A percentile compares a stretch with the other conserved stretches of the same genome.
phyloP scores from a whole-genome alignment of 2,113 vertebrate species.

The Esox niger region DNA sequence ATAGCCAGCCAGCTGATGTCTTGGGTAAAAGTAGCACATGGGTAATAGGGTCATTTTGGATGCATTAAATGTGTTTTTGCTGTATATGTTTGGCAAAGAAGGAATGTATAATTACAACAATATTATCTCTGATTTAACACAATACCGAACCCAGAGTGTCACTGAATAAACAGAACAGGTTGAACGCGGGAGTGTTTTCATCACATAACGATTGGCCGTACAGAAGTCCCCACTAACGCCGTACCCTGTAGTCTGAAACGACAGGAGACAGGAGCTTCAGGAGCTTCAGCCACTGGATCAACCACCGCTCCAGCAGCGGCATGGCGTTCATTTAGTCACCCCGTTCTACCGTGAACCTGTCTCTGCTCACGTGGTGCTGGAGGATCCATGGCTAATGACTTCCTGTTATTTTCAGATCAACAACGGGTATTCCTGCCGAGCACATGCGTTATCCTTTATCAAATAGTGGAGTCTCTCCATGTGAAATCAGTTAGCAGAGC shows the following conservation, averaged over 20 bases:
- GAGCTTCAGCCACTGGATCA: background rate
- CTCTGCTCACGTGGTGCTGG: background rate
- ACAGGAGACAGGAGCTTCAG: too few relatives aligned
- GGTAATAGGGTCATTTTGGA: too few relatives aligned
- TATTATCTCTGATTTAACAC: too few relatives aligned
- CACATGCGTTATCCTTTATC: background rate
- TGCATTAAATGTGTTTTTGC: too few relatives aligned
- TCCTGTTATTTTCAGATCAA: background rate
- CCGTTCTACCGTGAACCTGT: background rate
- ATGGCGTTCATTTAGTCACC: background rate
- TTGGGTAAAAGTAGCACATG: background rate
- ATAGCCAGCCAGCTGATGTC: background rate
- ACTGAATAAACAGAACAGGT: too few relatives aligned
- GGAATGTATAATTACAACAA: too few relatives aligned
- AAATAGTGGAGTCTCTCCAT: background rate
- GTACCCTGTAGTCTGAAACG: background rate
- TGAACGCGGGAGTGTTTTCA: too few relatives aligned
- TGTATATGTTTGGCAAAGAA: too few relatives aligned
- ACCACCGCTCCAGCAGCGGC: background rate
- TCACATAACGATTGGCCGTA: background rate
- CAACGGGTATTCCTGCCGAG: background rate
- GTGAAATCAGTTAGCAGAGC: conserved; percentile 4
- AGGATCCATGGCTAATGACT: background rate
- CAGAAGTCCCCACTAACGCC: background rate
- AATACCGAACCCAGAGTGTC: too few relatives aligned